A percentile compares a stretch with the other conserved stretches of the same genome.
Evolutionary conservation across 1,140 invertebrate species (phyloP).

Genomic region (Andrena cerasifolii): DNA sequence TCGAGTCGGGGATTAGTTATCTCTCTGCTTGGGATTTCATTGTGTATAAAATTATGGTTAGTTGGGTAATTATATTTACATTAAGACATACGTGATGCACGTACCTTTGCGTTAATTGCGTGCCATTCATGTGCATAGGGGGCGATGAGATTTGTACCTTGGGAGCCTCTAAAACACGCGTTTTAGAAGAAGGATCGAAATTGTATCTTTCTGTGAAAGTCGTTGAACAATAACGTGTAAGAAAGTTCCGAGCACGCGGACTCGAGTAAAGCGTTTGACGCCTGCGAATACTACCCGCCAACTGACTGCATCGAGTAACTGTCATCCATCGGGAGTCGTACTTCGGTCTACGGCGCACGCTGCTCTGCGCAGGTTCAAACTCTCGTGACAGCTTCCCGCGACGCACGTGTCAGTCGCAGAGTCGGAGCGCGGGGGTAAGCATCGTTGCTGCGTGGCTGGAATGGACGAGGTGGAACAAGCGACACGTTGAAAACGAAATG

Average conservation of each 20-base stretch:
- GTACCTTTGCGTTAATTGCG: not conserved
- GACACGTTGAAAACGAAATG: slow-evolving; percentile 30
- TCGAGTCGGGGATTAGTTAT: too few relatives aligned
- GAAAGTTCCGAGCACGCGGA: too few relatives aligned
- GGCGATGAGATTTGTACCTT: too few relatives aligned
- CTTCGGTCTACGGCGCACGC: too few relatives aligned
- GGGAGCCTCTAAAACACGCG: too few relatives aligned
- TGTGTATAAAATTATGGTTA: too few relatives aligned
- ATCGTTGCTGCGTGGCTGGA: too few relatives aligned
- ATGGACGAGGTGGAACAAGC: not conserved
- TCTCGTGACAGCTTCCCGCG: not conserved
- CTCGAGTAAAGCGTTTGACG: slow-evolving; percentile 17
- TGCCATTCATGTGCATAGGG: not conserved
- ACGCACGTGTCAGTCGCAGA: too few relatives aligned
- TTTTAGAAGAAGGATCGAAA: not conserved
- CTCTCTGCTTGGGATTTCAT: too few relatives aligned
- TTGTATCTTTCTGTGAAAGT: not conserved
- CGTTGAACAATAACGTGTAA: not conserved
- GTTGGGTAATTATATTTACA: too few relatives aligned
- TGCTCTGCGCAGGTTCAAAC: slow-evolving; percentile 1
- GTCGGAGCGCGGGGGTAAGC: too few relatives aligned
- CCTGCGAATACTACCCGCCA: slow-evolving; percentile 58
- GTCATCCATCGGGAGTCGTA: slow-evolving; percentile 56
- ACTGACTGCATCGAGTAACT: slow-evolving; percentile 55
- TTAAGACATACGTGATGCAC: not conserved